Conservation (phyloP, 2,888 invertebrate species). For the Lacanobia wlatinum region DNA sequence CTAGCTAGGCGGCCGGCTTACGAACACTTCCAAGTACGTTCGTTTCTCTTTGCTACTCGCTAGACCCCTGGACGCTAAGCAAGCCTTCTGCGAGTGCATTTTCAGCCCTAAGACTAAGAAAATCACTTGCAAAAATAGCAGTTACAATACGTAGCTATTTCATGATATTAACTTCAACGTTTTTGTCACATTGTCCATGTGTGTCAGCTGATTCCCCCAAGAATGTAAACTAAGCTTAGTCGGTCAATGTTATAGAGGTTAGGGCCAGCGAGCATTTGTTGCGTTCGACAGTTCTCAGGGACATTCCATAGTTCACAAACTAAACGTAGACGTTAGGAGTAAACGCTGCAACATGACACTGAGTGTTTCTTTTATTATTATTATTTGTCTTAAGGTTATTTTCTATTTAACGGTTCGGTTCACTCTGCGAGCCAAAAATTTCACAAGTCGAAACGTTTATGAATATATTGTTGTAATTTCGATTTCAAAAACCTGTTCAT, state of each 20-base stretch:
- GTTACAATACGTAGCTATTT: conserved; percentile 22
- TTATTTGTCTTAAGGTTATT: conserved; percentile 67
- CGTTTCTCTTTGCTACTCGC: not conserved
- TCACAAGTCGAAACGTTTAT: conserved; percentile 36
- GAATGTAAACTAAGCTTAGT: conserved; percentile 72
- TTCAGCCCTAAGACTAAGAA: not conserved
- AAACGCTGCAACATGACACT: conserved; percentile 80
- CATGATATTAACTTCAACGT: not conserved
- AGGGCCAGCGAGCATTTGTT: conserved; percentile 82
- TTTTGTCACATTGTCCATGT: not conserved
- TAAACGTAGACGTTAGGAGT: conserved; percentile 68
- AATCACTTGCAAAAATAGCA: not conserved
- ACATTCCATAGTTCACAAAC: conserved; percentile 86
- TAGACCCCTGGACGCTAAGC: not conserved
- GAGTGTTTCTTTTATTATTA: conserved; percentile 76
- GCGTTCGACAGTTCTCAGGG: conserved; percentile 65
- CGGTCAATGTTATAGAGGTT: conserved; percentile 77
- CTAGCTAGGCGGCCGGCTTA: not conserved
- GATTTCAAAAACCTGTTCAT: not conserved
- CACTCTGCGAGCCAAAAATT: conserved; percentile 58
- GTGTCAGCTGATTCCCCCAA: conserved; percentile 55
- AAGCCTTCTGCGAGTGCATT: not conserved
- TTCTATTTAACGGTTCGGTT: conserved; percentile 55
- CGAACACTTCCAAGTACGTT: not conserved
- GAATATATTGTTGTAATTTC: conserved; percentile 49